These are phyloP conservation scores for Nettapus auritus DNA, from an alignment of 2,113 vertebrate genomes.

Conservation along the genomic window DNA sequence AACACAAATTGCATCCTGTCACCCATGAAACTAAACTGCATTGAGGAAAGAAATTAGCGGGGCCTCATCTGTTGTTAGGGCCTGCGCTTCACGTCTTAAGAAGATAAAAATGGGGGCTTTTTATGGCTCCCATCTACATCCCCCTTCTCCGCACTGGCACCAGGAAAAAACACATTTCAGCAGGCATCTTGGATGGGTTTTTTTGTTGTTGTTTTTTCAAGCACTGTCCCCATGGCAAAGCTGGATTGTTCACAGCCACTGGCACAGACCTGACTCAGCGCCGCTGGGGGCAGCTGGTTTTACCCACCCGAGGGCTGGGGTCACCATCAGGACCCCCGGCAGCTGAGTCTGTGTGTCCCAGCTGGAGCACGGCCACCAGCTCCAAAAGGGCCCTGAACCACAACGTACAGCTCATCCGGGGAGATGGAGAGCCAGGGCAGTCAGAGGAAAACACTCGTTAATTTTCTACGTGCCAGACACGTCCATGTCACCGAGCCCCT, in stretches of 20 bases:
- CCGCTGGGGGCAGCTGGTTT: rapidly evolving
- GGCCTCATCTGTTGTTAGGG: neutral
- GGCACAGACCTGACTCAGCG: neutral
- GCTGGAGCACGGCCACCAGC: rapidly evolving
- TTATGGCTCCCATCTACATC: rapidly evolving
- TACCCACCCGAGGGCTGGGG: rapidly evolving
- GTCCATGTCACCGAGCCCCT: rapidly evolving
- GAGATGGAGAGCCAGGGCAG: neutral
- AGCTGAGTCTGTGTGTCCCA: neutral
- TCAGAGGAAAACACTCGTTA: rapidly evolving
- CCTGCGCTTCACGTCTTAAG: rapidly evolving
- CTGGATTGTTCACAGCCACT: rapidly evolving
- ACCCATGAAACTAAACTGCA: neutral
- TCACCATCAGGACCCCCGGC: neutral
- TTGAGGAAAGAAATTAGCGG: neutral
- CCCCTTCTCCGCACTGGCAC: neutral
- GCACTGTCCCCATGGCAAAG: rapidly evolving
- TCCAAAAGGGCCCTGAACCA: neutral
- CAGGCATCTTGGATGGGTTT: neutral
- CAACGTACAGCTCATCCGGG: rapidly evolving
- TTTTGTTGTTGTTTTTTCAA: neutral
- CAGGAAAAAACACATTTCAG: neutral
- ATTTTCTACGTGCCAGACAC: rapidly evolving
- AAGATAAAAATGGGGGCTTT: neutral
- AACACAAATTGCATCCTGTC: constrained; percentile 41